Evolutionary conservation across 2,797 vertebrate species (phyloP).

Genomic region (Falco berigora): DNA sequence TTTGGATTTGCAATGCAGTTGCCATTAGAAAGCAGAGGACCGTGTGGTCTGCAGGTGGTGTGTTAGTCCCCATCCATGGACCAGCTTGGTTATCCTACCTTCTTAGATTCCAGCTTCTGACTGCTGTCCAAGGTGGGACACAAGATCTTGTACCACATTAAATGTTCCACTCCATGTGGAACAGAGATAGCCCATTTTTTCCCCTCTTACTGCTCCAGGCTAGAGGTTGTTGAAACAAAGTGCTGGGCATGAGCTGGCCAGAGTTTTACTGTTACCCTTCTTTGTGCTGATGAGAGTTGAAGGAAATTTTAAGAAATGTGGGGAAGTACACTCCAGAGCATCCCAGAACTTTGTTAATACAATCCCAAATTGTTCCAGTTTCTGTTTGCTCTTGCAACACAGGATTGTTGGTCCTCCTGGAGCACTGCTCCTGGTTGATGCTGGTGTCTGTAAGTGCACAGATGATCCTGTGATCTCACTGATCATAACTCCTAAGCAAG

Average conservation of each 20-base stretch:
- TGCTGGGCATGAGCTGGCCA: background rate
- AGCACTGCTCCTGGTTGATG: background rate
- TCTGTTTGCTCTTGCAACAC: background rate
- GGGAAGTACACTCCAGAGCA: background rate
- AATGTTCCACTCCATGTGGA: background rate
- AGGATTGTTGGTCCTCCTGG: background rate
- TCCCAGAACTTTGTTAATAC: background rate
- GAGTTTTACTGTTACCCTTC: background rate
- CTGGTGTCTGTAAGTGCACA: background rate
- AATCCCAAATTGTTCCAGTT: background rate
- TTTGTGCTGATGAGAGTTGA: background rate
- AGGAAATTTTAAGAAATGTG: background rate
- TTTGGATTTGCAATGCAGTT: background rate
- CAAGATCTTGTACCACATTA: background rate
- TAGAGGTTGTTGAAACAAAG: background rate
- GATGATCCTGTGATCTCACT: background rate
- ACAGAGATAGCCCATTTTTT: background rate
- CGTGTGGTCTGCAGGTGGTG: rapidly evolving
- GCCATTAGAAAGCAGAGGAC: background rate
- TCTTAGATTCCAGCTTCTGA: background rate
- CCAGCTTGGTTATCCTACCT: background rate
- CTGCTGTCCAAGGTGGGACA: background rate
- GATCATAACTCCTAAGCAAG: background rate
- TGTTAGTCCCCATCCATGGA: background rate
- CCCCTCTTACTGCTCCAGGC: background rate